Percentiles rank a stretch among this genome's conserved stretches.
Conservation (phyloP, 1,140 invertebrate species). For the Amyelois transitella region DNA sequence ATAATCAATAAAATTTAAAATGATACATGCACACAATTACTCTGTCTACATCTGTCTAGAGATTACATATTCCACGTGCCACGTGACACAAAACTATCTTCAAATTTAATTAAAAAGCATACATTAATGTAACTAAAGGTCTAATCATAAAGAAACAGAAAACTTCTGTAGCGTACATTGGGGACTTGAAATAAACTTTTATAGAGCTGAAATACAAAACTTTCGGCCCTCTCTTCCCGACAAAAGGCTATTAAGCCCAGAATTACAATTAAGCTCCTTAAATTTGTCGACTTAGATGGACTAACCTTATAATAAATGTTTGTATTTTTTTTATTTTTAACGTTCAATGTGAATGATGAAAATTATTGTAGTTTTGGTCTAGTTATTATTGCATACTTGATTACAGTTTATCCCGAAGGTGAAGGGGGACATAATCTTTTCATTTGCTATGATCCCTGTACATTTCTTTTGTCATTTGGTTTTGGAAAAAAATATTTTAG, state of each 20-base stretch:
- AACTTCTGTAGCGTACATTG: background rate
- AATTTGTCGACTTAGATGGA: conserved; percentile 1
- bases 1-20: too few species aligned
- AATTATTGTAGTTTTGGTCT: too few species aligned
- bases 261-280: conserved; percentile 3
- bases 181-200: background rate
- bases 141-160: background rate
- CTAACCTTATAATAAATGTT: background rate
- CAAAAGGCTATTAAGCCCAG: background rate
- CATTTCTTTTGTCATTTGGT: too few species aligned
- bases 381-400: too few species aligned
- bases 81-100: background rate
- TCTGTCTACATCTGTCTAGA: too few species aligned
- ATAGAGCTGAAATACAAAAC: conserved; percentile 3
- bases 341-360: too few species aligned
- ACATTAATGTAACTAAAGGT: background rate
- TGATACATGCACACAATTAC: too few species aligned
- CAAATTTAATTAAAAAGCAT: background rate
- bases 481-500: too few species aligned
- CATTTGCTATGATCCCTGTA: too few species aligned
- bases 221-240: background rate
- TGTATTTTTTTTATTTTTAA: conserved; percentile 1
- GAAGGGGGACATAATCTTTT: too few species aligned
- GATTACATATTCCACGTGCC: too few species aligned
- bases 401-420: too few species aligned